Conservation (phyloP, 2,113 vertebrate genomes). For the Laterallus jamaicensis region DNA sequence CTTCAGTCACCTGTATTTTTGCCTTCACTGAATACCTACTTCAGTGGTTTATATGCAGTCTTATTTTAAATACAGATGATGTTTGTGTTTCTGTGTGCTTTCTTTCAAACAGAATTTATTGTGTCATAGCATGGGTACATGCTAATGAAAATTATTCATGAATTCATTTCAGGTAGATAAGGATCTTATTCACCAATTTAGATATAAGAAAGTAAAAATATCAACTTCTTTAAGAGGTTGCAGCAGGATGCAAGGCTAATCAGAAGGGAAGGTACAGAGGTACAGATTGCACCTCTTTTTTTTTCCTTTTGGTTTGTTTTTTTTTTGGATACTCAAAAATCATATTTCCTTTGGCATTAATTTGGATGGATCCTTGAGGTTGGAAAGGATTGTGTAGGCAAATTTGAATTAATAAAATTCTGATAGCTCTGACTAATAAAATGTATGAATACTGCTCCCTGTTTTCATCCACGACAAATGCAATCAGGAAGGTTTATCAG, state of each 20-base stretch:
- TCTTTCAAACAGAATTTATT: neutral
- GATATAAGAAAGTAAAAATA: neutral
- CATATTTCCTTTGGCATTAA: neutral
- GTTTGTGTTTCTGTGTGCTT: neutral
- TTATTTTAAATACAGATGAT: neutral
- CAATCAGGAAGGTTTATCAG: neutral
- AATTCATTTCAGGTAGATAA: neutral
- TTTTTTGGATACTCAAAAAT: neutral
- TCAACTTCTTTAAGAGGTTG: neutral
- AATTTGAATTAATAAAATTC: neutral
- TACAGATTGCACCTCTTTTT: neutral
- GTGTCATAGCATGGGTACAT: neutral
- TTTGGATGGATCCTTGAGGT: neutral
- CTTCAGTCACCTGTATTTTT: neutral
- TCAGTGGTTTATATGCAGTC: neutral
- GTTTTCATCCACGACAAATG: neutral
- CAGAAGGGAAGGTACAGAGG: neutral
- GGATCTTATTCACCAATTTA: neutral
- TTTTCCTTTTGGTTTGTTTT: neutral
- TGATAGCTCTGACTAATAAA: neutral
- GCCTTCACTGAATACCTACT: neutral
- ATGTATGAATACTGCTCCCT: neutral
- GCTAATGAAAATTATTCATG: neutral
- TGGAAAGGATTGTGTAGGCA: neutral
- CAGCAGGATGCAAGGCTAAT: neutral